Conservation (phyloP, 2,113 vertebrate species). For the Hoplias malabaricus region DNA sequence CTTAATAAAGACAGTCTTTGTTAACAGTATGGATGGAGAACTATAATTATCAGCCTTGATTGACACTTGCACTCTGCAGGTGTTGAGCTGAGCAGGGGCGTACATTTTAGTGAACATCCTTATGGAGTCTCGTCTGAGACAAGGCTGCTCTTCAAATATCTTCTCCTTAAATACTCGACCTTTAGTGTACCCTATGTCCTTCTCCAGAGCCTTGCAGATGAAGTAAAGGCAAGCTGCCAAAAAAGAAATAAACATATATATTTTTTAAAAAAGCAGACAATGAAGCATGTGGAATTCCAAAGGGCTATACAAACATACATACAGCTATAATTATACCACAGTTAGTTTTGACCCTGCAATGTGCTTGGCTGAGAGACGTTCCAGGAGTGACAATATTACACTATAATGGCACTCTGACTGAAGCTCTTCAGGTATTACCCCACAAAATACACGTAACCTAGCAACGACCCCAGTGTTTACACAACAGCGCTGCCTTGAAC, state of each 20-base stretch:
- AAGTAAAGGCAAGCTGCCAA: constrained; percentile 88
- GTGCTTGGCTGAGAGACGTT: too few species aligned
- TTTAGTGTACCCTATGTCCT: constrained; percentile 91
- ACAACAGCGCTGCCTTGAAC: too few species aligned
- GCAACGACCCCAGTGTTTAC: too few species aligned
- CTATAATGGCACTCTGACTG: too few species aligned
- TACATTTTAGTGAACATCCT: constrained; percentile 95
- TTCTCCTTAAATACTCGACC: constrained; percentile 92
- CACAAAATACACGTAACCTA: too few species aligned
- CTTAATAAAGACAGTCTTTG: not conserved
- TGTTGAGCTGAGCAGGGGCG: not conserved
- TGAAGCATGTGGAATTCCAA: not conserved
- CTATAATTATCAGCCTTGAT: not conserved
- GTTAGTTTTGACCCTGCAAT: too few species aligned
- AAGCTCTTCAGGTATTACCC: too few species aligned
- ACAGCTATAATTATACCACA: too few species aligned
- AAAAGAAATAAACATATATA: too few species aligned
- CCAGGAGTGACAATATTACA: too few species aligned
- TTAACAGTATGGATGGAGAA: too few species aligned
- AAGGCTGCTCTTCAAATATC: constrained; percentile 94
- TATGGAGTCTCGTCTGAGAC: constrained; percentile 87
- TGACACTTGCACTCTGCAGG: not conserved
- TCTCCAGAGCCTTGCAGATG: constrained; percentile 93
- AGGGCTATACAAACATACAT: not conserved
- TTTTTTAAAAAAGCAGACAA: constrained; percentile 7